Evolutionary conservation across 2,113 vertebrate genomes (phyloP), one percentile per base, ranked within the genome.

Genomic region (Odontophorus gujanensis): DNA sequence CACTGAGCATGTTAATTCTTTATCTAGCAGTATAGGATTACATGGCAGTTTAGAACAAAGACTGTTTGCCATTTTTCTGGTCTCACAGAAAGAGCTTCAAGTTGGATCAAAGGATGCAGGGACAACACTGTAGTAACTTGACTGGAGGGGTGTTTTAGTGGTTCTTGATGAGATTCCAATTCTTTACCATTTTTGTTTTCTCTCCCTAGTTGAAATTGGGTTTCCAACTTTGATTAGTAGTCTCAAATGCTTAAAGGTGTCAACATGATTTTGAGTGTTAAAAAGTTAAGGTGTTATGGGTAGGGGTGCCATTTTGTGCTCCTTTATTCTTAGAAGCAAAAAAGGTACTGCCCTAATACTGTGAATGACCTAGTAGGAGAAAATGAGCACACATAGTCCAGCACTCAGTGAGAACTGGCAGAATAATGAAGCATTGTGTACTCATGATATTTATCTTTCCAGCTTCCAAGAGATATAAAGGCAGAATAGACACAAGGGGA

Each of bases 351-450:
- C 26, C 62, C 34, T 89, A 2, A 11, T 50, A 4, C 2, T 69
- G 48, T 71, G 76, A 81, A 45, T 80, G 77, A 86, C 32, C 74
- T 34, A 7, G 84, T 48, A 74, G 71, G 25, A 30, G 55, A 16
- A 16, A 75, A 77, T 26, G 15, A 72, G 45, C 0, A 1, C 24
- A 32, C 34, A 11, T 25, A 59, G 82, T 36, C 77, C 77, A 86
- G 68, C 74, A n/a, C 24, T 63, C 47, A 11, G 1, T 51, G 76
- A 72, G 62, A 38, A 47, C 65, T 83, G 68, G 61, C 57, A 62
- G 75, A 83, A 87, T 55, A 95, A 91, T 51, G 65, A n/a, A 83
- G 51, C 72, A 36, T 65, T 95, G 91, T 91, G 91, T 74, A 65
- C 89, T 82, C 28, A 2, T 16, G 53, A 63, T 87, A 51, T 87